A percentile compares a stretch with the other conserved stretches of the same genome.
These are phyloP conservation scores for Clarias gariepinus DNA, from an alignment of 2,113 vertebrate genomes.

Conservation along the genomic window DNA sequence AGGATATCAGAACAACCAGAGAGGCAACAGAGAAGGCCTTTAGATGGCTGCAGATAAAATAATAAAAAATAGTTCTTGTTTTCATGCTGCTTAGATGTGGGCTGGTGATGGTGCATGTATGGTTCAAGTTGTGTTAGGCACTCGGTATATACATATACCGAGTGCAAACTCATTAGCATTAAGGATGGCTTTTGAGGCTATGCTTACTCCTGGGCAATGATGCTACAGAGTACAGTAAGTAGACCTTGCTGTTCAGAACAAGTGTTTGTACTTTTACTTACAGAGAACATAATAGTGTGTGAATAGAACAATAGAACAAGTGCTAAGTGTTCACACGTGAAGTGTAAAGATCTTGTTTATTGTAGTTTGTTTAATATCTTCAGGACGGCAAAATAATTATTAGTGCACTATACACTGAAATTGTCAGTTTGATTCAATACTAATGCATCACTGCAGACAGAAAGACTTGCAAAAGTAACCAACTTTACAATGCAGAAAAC, in stretches of 20 bases:
- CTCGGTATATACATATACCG: too few species aligned
- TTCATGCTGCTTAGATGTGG: neutral
- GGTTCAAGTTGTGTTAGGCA: too few species aligned
- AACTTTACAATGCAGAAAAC: neutral
- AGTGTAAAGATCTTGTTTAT: constrained; percentile 35
- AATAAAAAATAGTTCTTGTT: neutral
- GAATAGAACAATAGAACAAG: too few species aligned
- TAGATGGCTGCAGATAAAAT: neutral
- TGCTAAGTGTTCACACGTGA: neutral
- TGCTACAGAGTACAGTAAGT: too few species aligned
- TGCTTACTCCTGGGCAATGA: neutral
- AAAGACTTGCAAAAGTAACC: neutral
- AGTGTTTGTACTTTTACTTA: neutral
- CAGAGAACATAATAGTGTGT: neutral
- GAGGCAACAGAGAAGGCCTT: neutral
- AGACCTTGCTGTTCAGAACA: neutral
- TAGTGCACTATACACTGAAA: neutral
- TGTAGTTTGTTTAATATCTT: neutral
- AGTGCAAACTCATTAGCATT: too few species aligned
- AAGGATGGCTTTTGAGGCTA: neutral
- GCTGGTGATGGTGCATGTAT: neutral
- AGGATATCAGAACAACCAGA: neutral
- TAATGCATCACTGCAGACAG: neutral
- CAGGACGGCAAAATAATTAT: neutral
- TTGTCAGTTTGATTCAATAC: neutral